These are phyloP conservation scores for Ancistrus triradiatus DNA, from an alignment of 2,113 vertebrate genomes.

Conservation along the genomic window DNA sequence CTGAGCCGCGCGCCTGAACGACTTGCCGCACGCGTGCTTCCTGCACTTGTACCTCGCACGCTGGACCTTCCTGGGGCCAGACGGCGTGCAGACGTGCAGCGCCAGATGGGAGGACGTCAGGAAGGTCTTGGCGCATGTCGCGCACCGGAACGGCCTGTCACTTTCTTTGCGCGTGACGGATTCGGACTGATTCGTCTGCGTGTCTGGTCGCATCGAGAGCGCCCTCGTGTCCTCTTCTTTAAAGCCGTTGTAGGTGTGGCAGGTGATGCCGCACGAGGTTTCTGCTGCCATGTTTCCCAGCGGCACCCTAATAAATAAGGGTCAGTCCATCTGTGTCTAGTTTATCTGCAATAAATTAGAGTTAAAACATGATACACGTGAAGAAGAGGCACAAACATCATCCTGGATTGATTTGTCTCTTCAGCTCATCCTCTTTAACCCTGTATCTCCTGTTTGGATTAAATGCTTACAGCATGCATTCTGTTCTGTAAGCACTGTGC, in stretches of 20 bases:
- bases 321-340: too few species aligned
- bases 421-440: too few species aligned
- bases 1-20: constrained; percentile 68
- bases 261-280: neutral
- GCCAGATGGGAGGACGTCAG: constrained; percentile 64
- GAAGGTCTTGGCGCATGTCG: constrained; percentile 65
- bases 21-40: constrained; percentile 59
- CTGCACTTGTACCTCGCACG: constrained; percentile 45
- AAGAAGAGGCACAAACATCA: too few species aligned
- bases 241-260: neutral
- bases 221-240: neutral
- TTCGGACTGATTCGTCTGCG: neutral
- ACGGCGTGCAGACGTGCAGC: constrained; percentile 64
- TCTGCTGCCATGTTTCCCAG: neutral
- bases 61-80: constrained; percentile 61
- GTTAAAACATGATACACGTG: too few species aligned
- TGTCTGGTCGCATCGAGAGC: neutral
- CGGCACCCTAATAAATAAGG: too few species aligned
- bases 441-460: too few species aligned
- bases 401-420: too few species aligned
- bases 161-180: constrained; percentile 41
- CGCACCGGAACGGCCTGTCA: constrained; percentile 59
- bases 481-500: neutral
- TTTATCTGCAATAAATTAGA: too few species aligned
- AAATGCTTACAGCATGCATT: neutral